Evolutionary conservation across 1,140 invertebrate genomes (phyloP), one percentile per base, ranked within the genome.

Genomic region (Amphibalanus amphitrite): DNA sequence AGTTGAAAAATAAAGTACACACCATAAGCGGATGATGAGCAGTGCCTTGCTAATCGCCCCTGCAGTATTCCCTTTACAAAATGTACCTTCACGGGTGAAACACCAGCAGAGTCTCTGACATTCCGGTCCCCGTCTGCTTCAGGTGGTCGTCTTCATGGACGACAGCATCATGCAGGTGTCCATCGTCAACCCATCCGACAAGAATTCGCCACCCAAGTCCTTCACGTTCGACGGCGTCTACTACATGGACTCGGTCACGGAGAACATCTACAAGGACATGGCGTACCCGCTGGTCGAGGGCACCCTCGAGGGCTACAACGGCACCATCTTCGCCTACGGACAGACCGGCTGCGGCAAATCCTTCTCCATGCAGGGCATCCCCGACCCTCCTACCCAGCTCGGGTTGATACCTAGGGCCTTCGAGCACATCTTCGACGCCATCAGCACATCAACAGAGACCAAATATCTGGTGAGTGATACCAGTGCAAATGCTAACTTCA

Each of bases 361-460:
- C 29, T 83, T 81, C 73, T 83, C 82, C 10, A 84, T 84, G 82
- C 82, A 84, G 74, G 81, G 80, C 79, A 84, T 85, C 73, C 77
- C 79, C 26, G 80, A 81, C 72, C 85, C 83, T 69, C 71, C 80
- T 0, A 80, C 78, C 10, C 85, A 82, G 76, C 82, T 85, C 76
- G 91, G 91, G 28, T 88, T 93, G 72, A 93, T 96, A 76, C 92
- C 92, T 17, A 84, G 90, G 72, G 86, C 90, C 3, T 89, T 95
- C 80, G 92, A 95, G 77, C 93, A 96, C 76, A 86, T 95, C 69
- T 97, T 96, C 81, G 92, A 96, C 79, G 90, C 90, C 0, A 94
- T 93, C 47, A 86, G 90, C 13, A 89, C 92, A 0, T 86, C 89
- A 20, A 87, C 88, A 68, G 85, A 87, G 72, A 86, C 87, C 28